Percentiles rank a stretch among this genome's conserved stretches.
These are phyloP conservation scores for Aphelenchoides bicaudatus DNA, from an alignment of 2,888 invertebrate genomes.

Conservation along the genomic window DNA sequence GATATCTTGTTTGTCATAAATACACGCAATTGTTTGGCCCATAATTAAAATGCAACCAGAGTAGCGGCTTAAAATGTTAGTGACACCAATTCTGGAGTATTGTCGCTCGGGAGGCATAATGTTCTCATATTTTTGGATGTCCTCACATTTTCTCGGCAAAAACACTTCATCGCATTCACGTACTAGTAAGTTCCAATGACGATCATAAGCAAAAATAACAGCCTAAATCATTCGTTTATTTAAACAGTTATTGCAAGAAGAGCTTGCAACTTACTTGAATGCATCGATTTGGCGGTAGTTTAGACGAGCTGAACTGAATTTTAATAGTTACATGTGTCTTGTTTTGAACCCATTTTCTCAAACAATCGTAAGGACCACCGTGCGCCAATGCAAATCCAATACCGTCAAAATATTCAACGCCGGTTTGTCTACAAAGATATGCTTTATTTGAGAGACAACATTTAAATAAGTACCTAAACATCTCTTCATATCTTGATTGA, in stretches of 20 bases:
- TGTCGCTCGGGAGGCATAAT: too few relatives aligned
- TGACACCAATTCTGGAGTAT: too few relatives aligned
- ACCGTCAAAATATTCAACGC: not conserved
- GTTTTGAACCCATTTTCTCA: slow-evolving; percentile 24
- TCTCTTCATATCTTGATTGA: not conserved
- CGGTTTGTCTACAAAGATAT: not conserved
- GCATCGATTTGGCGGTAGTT: slow-evolving; percentile 29
- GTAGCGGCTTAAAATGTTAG: too few relatives aligned
- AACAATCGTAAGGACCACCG: slow-evolving; percentile 22
- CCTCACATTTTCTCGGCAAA: too few relatives aligned
- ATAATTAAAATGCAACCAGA: too few relatives aligned
- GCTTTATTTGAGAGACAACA: too few relatives aligned
- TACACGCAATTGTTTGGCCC: too few relatives aligned
- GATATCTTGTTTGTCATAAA: too few relatives aligned
- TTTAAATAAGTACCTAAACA: too few relatives aligned
- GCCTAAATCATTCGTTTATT: slow-evolving; percentile 63
- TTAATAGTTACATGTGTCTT: slow-evolving; percentile 24
- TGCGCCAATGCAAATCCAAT: slow-evolving; percentile 4
- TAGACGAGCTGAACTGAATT: too few relatives aligned
- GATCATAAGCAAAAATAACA: slow-evolving; percentile 80
- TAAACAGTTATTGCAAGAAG: slow-evolving; percentile 22
- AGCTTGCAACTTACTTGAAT: slow-evolving; percentile 27
- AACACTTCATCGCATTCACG: slow-evolving; percentile 42
- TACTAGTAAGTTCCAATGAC: slow-evolving; percentile 78
- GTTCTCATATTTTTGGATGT: too few relatives aligned